Base-by-base conservation (phyloP, 2,113 vertebrate species). In the Meles meles region DNA sequence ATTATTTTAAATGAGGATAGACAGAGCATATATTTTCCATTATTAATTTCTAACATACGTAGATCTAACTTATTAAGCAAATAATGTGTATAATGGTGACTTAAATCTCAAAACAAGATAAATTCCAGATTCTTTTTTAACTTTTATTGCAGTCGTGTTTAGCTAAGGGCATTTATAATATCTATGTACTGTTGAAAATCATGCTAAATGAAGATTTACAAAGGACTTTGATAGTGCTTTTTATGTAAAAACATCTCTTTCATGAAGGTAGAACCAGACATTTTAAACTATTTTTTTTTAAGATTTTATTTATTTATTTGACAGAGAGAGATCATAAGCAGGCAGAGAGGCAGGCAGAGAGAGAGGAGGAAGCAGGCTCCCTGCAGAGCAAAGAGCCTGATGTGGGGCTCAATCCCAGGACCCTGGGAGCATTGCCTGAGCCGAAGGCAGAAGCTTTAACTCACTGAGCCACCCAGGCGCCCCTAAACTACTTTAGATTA, bases 211-310 rank as follows among this genome's bases (percentile, higher is more conserved):
- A 44, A 92, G 47, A 47, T 1, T 63, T 85, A 90, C 27, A 92
- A 94, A 9, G 67, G 94, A 97, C 34, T 96, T 90, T 57, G 21
- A 9, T 0, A 14, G 88, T 49, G 4, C 31, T 85, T 97, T 98
- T 90, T 72, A 95, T 92, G 74, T n/a, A 97, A 61, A 94, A 98
- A 97, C 29, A 96, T 94, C 93, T 81, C 18, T 76, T 96, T 93
- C 23, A 83, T 72, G 84, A 89, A 72, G 65, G 4, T 83, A 96
- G 59, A 88, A 80, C 12, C 14, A 93, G 87, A 96, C 59, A 81
- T 59, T 95, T 98, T 96, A 97, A 98, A 97, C 10, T 49, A 86
- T 17, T 52, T 52, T 52, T 17, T 5, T 52, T 52, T 52, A 52
- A 52, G 49, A 52, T 52, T 52, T 52, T 52, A 52, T 52, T 52